Evolutionary conservation across 2,797 vertebrate species (phyloP), one percentile per base, ranked within the genome.

Genomic region (Cuniculus paca): DNA sequence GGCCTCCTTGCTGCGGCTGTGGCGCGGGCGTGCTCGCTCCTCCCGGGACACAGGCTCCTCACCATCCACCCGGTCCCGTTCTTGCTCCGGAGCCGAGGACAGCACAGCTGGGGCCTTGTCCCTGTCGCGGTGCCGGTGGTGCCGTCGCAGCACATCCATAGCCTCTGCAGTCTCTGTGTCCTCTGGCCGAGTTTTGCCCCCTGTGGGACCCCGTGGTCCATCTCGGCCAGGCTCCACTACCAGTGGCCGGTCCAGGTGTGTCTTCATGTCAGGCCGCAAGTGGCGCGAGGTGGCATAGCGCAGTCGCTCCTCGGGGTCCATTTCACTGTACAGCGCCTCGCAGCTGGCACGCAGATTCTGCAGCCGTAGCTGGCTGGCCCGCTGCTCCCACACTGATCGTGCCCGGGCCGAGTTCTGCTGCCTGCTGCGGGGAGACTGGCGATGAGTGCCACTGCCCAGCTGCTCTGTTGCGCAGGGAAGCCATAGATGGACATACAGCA

Each of bases 381-480:
- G 99, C 98, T 99, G 99, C 97, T 99, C 99, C 99, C 99, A 99
- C 34, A 99, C 99, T 0, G 99, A 99, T 98, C 99, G 99, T 0
- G 99, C 98, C 98, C 99, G 99, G 97, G 99, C 96, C 1, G 99
- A 99, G 93, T 99, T 99, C 97, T 99, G 99, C 98, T 99, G 99
- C 98, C 99, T 99, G 98, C 99, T 99, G 95, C 26, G 98, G 96
- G 79, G 85, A 97, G 96, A 91, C 54, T 12, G 34, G 65, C 3
- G 22, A 88, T 98, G 97, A 98, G 97, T 92, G 6, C 48, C 94
- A 68, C 90, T 52, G 31, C 88, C 79, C 36, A 12, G 24, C 78
- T 52, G 48, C 63, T 48, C 91, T 34, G 60, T 68, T 52, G 89
- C 12, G 6, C 60, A 65, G 79, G 88, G 72, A 75, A 79, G 85